phyloP scores from a whole-genome alignment of 2,113 vertebrate species.

The Sebastes schlegelii region DNA sequence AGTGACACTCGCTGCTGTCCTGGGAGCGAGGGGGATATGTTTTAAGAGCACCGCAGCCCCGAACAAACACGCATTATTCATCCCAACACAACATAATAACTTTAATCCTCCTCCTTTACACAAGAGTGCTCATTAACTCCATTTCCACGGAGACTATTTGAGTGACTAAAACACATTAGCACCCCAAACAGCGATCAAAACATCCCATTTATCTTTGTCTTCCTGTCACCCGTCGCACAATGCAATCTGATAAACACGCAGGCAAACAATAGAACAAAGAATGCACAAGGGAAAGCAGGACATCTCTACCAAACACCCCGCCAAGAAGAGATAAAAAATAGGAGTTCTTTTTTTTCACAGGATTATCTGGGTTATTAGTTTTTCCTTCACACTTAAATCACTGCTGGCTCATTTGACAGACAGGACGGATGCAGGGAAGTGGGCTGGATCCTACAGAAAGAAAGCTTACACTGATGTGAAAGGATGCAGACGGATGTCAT shows the following conservation, averaged over 20 bases:
- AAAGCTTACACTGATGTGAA: not conserved
- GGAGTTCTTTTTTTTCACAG: constrained; percentile 5
- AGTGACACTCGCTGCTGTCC: constrained; percentile 5
- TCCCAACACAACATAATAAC: constrained; percentile 42
- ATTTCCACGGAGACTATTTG: constrained; percentile 57
- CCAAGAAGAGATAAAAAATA: constrained; percentile 38
- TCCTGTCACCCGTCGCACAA: constrained; percentile 46
- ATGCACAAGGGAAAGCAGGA: constrained; percentile 22
- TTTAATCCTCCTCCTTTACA: constrained; percentile 58
- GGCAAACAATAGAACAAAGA: constrained; percentile 53
- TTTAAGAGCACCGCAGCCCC: constrained; percentile 36
- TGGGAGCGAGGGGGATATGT: constrained; percentile 7
- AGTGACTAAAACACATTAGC: constrained; percentile 66
- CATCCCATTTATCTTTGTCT: constrained; percentile 67
- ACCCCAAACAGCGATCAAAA: constrained; percentile 62
- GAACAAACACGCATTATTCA: constrained; percentile 39
- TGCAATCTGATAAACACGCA: constrained; percentile 59
- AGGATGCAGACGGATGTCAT: not conserved
- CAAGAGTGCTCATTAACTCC: constrained; percentile 67
- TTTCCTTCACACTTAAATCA: constrained; percentile 25
- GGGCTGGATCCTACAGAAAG: not conserved
- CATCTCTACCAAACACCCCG: constrained; percentile 33
- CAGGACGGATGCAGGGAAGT: not conserved
- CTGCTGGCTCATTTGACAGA: constrained; percentile 20
- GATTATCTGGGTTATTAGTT: constrained; percentile 50